Evolutionary conservation across 2,113 vertebrate species (phyloP).

Genomic region (Eulemur macaco): DNA sequence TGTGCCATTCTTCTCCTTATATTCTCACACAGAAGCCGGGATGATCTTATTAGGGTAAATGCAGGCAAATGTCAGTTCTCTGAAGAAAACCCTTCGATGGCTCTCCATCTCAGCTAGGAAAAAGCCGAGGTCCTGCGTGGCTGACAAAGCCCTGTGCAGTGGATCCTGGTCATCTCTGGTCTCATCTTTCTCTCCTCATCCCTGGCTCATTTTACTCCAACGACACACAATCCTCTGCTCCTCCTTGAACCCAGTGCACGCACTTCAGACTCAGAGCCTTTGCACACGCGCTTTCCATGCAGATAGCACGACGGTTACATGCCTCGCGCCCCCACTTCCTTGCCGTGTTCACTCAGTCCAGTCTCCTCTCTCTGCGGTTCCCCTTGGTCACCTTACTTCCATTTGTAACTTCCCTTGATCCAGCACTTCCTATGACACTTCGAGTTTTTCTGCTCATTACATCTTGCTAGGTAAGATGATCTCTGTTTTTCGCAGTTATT

Average conservation of each 20-base stretch:
- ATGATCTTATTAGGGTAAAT: neutral
- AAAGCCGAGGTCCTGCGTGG: neutral
- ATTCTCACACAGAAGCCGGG: neutral
- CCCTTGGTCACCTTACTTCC: neutral
- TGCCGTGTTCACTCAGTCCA: neutral
- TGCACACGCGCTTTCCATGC: rapidly evolving
- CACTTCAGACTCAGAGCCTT: no score
- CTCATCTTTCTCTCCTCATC: neutral
- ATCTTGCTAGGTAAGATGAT: neutral
- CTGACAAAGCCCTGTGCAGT: neutral
- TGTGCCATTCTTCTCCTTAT: neutral
- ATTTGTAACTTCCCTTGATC: neutral
- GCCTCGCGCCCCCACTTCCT: rapidly evolving
- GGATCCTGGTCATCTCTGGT: no score
- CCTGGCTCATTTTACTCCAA: neutral
- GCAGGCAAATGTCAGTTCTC: neutral
- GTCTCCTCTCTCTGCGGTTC: neutral
- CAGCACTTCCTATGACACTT: neutral
- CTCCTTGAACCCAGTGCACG: neutral
- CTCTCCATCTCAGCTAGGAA: neutral
- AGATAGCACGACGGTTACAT: neutral
- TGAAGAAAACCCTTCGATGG: neutral
- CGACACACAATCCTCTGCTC: neutral
- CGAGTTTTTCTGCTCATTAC: neutral
- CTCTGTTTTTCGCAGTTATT: neutral